Conservation (phyloP, 2,113 vertebrate species). For the Equus przewalskii region DNA sequence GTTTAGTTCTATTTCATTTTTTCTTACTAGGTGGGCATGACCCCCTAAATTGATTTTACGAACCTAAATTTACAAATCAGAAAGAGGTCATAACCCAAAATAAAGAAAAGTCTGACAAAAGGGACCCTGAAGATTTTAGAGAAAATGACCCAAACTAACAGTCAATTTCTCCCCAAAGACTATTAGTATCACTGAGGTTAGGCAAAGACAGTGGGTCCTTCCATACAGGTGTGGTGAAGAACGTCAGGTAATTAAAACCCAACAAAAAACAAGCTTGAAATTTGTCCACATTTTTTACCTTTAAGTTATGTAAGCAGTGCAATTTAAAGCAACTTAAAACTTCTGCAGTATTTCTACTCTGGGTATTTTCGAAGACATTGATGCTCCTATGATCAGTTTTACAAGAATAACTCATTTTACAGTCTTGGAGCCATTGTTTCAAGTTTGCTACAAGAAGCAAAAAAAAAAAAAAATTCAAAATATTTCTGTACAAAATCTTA, state of each 20-base stretch:
- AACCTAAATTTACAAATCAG: conserved; percentile 32
- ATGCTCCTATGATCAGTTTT: background rate
- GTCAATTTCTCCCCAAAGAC: background rate
- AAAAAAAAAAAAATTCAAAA: background rate
- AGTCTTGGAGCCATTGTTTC: background rate
- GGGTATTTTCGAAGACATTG: background rate
- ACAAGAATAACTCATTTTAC: background rate
- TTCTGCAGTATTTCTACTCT: background rate
- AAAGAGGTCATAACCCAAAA: conserved; percentile 36
- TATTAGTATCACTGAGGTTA: background rate
- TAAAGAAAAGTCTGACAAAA: background rate
- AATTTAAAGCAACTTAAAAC: background rate
- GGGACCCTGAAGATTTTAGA: background rate
- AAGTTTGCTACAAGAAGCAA: background rate
- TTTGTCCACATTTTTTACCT: background rate
- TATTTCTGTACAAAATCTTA: conserved; percentile 20
- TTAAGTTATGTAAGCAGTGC: background rate
- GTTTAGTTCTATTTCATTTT: conserved; percentile 42
- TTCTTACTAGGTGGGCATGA: conserved; percentile 29
- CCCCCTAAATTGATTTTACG: background rate
- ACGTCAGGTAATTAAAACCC: background rate
- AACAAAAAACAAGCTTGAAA: background rate
- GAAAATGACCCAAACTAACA: background rate
- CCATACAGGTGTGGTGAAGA: background rate
- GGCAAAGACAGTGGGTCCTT: background rate